Percentiles rank a stretch among this genome's conserved stretches.
phyloP scores from a whole-genome alignment of 2,113 vertebrate species.

The Lates calcarifer region DNA sequence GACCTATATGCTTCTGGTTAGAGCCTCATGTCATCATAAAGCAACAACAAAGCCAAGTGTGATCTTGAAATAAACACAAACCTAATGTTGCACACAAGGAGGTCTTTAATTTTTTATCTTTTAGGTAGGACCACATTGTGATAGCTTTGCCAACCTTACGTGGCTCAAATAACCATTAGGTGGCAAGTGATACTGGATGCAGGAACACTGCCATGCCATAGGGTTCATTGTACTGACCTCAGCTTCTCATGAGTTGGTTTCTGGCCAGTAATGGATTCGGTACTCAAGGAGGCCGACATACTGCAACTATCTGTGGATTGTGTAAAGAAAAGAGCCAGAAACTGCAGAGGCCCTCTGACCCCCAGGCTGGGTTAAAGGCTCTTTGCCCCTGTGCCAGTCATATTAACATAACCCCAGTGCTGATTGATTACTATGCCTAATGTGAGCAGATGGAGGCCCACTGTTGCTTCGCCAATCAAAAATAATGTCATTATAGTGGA shows the following conservation, averaged over 20 bases:
- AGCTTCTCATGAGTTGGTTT: slow-evolving; percentile 1
- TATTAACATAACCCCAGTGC: slow-evolving; percentile 61
- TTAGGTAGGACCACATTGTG: background rate
- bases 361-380: slow-evolving; percentile 52
- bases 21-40: no score
- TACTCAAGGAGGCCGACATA: background rate
- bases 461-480: slow-evolving; percentile 74
- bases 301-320: slow-evolving; percentile 3
- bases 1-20: background rate
- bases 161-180: background rate
- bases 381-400: slow-evolving; percentile 54
- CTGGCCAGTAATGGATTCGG: background rate
- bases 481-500: slow-evolving; percentile 72
- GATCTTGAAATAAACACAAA: background rate
- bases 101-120: background rate
- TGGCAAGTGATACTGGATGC: background rate
- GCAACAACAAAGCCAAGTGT: no score
- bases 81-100: background rate
- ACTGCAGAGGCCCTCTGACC: slow-evolving; percentile 25
- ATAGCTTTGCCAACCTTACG: background rate
- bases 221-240: background rate
- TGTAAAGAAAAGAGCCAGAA: slow-evolving; percentile 34
- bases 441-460: slow-evolving; percentile 63
- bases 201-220: background rate
- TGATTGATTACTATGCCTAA: slow-evolving; percentile 74